phyloP scores from a whole-genome alignment of 2,113 vertebrate species.

The Phyllostomus hastatus region DNA sequence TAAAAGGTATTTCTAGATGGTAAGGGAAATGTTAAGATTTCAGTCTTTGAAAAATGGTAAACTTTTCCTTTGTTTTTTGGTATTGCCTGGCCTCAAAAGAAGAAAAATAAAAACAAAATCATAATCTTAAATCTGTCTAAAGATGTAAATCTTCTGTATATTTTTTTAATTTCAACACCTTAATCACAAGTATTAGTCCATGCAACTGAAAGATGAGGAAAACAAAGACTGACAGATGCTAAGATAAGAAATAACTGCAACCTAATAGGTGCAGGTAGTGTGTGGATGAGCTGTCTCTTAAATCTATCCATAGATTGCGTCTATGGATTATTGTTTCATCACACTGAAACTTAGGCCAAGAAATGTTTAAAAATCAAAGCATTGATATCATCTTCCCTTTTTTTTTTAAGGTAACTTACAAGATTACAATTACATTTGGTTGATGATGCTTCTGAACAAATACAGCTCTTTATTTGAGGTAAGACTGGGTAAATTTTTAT shows the following conservation, averaged over 20 bases:
- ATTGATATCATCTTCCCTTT: conserved; percentile 59
- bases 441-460: conserved; percentile 70
- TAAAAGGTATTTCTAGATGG: conserved; percentile 22
- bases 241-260: conserved; percentile 61
- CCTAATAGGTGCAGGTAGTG: conserved; percentile 25
- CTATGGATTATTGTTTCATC: conserved; percentile 30
- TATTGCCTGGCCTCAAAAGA: not conserved
- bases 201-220: conserved; percentile 56
- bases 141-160: not conserved
- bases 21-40: not conserved
- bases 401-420: conserved; percentile 74
- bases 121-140: not conserved
- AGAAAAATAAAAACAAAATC: conserved; percentile 35
- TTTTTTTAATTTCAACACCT: not conserved
- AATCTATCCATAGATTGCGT: not conserved
- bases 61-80: conserved; percentile 22
- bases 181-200: conserved; percentile 34
- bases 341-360: conserved; percentile 28
- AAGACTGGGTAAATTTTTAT: conserved; percentile 72
- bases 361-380: conserved; percentile 59
- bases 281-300: conserved; percentile 32
- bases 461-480: conserved; percentile 76
- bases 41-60: not conserved
- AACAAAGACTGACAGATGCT: conserved; percentile 56
- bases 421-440: conserved; percentile 69